Conservation (phyloP, 2,113 vertebrate species). For the Gorsachius goisagi region DNA sequence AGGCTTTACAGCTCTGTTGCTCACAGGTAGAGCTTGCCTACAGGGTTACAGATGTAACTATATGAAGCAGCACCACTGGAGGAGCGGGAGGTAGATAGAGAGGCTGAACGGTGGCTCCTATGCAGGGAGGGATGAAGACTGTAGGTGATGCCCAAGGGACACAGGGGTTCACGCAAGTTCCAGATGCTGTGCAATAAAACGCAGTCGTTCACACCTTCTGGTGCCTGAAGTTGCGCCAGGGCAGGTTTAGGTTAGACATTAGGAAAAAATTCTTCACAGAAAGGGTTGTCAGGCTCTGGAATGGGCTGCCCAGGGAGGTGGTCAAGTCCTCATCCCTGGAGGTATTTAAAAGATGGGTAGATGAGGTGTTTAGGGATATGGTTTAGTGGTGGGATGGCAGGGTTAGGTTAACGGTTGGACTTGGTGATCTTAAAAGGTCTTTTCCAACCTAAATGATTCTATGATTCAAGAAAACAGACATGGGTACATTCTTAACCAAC, state of each 20-base stretch:
- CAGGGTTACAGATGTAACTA: background rate
- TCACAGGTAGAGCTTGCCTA: background rate
- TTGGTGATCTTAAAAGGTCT: too few relatives aligned
- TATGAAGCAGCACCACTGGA: background rate
- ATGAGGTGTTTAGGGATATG: too few relatives aligned
- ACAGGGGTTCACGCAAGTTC: background rate
- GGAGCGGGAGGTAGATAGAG: background rate
- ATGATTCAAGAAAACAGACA: background rate
- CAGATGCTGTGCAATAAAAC: background rate
- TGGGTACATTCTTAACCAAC: background rate
- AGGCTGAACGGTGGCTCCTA: background rate
- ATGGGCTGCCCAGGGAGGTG: too few relatives aligned
- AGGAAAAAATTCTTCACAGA: too few relatives aligned
- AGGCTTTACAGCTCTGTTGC: background rate
- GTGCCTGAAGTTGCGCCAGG: too few relatives aligned
- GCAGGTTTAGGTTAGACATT: too few relatives aligned
- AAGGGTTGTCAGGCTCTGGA: too few relatives aligned
- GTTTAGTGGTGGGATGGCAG: too few relatives aligned
- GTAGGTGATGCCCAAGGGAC: background rate
- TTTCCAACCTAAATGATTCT: too few relatives aligned
- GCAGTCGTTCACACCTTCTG: fast-evolving
- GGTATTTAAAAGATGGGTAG: too few relatives aligned
- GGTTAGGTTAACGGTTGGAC: too few relatives aligned
- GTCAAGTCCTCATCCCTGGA: too few relatives aligned
- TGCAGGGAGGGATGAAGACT: background rate